Evolutionary conservation across 2,888 invertebrate species (phyloP), one percentile per base, ranked within the genome.

Genomic region (Mellilla xanthometata): DNA sequence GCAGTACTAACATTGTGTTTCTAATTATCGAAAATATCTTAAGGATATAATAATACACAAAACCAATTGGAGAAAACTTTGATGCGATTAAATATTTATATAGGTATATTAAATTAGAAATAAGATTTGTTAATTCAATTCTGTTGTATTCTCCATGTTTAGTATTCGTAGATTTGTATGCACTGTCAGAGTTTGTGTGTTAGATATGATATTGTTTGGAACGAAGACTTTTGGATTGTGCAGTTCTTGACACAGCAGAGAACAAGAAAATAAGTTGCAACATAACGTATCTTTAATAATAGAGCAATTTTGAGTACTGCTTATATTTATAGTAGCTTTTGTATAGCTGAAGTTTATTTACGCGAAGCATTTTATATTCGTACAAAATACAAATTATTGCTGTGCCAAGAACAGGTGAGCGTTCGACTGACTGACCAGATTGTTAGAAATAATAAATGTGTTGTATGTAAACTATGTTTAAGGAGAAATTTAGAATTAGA

Each of bases 371-470:
- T 38, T 54, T 49, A 43, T 53, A 52, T 36, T 51, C 53, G 47
- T 54, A 24, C 24, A 7, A 24, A 24, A 19, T 19, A 19, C 3
- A 4, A 4, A 43, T 56, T 50, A 41, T 54, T 72, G 79, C 81
- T 83, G 82, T 81, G 81, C 48, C 77, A 59, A 76, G 84, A 81
- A 81, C 72, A 65, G 56, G 56, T 55, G 65, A 68, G 74, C 67
- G 73, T 65, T 72, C 68, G 77, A 77, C 78, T 68, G 88, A 88
- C 87, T 87, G 88, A 87, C 72, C 74, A 82, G 77, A 72, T 72
- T 76, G 66, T 68, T 78, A 78, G 68, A 65, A 58, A 76, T 49
- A 51, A 71, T 76, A 69, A 76, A 82, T 80, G 76, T 84, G 84
- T 81, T 83, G 68, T 81, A 78, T 72, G 65, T 73, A 63, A 24